These are phyloP conservation scores for Arremon brunneinucha DNA, from an alignment of 2,797 vertebrate species.

Conservation along the genomic window DNA sequence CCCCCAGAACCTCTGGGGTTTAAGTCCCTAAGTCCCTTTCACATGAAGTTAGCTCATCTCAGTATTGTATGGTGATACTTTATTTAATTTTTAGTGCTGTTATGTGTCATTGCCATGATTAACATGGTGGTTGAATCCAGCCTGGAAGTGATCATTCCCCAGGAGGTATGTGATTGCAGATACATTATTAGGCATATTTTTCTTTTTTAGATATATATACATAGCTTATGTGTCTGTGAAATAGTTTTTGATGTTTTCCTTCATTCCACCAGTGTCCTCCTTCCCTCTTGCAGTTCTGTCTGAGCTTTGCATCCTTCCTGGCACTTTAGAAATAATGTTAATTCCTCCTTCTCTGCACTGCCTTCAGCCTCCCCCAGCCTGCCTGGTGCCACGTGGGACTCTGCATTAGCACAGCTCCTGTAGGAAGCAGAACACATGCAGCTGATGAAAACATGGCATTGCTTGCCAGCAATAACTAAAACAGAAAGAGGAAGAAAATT, in stretches of 20 bases:
- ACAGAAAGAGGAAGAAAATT: background rate
- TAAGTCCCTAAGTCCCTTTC: background rate
- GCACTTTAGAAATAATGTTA: background rate
- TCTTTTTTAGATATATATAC: background rate
- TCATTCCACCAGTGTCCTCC: background rate
- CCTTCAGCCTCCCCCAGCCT: background rate
- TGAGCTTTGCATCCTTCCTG: background rate
- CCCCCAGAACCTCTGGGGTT: accelerated
- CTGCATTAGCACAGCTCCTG: background rate
- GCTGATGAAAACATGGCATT: background rate
- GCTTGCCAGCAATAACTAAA: background rate
- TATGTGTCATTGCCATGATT: background rate
- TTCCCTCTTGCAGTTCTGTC: background rate
- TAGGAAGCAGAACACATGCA: background rate
- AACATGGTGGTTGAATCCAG: background rate
- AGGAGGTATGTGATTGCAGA: background rate
- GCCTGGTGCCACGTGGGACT: accelerated
- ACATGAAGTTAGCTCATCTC: background rate
- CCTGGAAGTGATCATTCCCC: background rate
- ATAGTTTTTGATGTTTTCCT: background rate
- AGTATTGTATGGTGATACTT: background rate
- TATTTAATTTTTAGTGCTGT: background rate
- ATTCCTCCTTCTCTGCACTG: background rate
- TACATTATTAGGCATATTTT: background rate
- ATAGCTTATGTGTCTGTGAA: background rate